phyloP scores from a whole-genome alignment of 2,113 vertebrate genomes.

The Bothrops jararaca region DNA sequence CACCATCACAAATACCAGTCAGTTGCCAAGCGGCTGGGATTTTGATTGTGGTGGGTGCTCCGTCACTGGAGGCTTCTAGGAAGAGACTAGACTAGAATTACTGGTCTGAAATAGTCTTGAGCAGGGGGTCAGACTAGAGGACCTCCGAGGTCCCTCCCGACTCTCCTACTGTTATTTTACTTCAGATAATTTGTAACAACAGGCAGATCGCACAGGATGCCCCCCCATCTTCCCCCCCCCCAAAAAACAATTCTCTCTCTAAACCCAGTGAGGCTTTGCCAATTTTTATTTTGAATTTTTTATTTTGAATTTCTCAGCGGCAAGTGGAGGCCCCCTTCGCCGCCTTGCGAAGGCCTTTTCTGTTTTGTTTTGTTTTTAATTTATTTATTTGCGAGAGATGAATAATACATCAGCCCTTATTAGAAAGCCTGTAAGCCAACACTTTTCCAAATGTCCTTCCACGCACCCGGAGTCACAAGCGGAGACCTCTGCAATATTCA shows the following conservation, averaged over 20 bases:
- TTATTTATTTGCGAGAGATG: background rate
- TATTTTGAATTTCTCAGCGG: background rate
- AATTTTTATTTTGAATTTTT: background rate
- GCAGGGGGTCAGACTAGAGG: too few species aligned
- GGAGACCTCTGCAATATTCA: conserved; percentile 36
- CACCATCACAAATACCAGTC: too few species aligned
- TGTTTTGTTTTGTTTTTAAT: background rate
- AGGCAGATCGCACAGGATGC: background rate
- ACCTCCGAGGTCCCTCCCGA: background rate
- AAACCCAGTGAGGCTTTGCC: background rate
- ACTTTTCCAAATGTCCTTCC: background rate
- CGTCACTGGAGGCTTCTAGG: background rate
- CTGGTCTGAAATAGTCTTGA: background rate
- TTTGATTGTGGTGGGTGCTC: too few species aligned
- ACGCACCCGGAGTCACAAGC: conserved; percentile 16
- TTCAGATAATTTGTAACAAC: background rate
- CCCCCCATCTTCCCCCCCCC: background rate
- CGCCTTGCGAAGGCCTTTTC: background rate
- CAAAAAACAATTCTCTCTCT: background rate
- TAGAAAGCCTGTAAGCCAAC: conserved; percentile 17
- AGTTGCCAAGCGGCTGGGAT: too few species aligned
- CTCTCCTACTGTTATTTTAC: background rate
- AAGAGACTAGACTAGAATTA: too few species aligned
- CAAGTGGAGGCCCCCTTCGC: background rate
- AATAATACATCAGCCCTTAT: conserved; percentile 9